Evolutionary conservation across 1,140 invertebrate species (phyloP).

Genomic region (Drosophila asahinai): DNA sequence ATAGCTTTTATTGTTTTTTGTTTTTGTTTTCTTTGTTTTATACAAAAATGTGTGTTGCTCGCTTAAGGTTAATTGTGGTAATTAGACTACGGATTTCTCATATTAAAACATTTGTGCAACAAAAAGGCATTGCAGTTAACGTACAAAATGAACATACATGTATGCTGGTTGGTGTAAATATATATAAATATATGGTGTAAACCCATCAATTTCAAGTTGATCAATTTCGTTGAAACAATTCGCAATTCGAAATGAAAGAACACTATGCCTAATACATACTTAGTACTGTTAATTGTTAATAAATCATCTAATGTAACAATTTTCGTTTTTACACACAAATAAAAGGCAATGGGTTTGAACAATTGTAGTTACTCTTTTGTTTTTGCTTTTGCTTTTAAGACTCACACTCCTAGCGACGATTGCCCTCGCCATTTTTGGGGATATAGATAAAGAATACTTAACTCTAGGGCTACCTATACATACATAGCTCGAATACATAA

Average conservation of each 20-base stretch:
- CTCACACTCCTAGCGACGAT: slow-evolving; percentile 45
- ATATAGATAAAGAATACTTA: slow-evolving; percentile 41
- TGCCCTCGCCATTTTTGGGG: slow-evolving; percentile 30
- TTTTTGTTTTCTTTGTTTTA: slow-evolving; percentile 27
- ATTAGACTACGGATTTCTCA: slow-evolving; percentile 66
- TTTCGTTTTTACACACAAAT: slow-evolving; percentile 61
- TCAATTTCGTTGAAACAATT: slow-evolving; percentile 70
- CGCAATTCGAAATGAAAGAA: slow-evolving; percentile 52
- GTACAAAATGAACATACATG: slow-evolving; percentile 69
- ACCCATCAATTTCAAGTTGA: slow-evolving; percentile 70
- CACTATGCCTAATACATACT: slow-evolving; percentile 12
- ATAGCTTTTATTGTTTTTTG: slow-evolving; percentile 44
- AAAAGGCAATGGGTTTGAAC: slow-evolving; percentile 73
- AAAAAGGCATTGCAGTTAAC: slow-evolving; percentile 79
- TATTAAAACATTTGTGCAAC: slow-evolving; percentile 78
- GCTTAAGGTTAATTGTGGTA: slow-evolving; percentile 70
- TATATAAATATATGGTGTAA: slow-evolving; percentile 48
- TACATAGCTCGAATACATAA: slow-evolving; percentile 72
- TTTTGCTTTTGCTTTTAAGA: slow-evolving; percentile 32
- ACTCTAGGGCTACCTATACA: slow-evolving; percentile 62
- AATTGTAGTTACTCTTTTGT: slow-evolving; percentile 41
- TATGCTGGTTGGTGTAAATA: slow-evolving; percentile 30
- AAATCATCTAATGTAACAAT: slow-evolving; percentile 61
- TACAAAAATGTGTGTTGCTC: slow-evolving; percentile 61
- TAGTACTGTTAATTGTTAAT: slow-evolving; percentile 21